Evolutionary conservation across 2,888 invertebrate genomes (phyloP).

Genomic region (Scaeva pyrastri): DNA sequence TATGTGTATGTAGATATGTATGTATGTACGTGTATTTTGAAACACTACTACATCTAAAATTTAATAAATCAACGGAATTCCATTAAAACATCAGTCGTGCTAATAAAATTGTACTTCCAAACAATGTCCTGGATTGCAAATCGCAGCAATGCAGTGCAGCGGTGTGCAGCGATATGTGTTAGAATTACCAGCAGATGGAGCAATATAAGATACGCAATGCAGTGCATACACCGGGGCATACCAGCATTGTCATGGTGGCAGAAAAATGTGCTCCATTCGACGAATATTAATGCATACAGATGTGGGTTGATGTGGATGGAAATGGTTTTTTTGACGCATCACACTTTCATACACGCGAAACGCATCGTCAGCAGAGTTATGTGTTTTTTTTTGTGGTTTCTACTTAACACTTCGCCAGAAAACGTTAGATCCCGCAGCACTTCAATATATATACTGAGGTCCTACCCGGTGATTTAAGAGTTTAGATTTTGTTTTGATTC

Average conservation of each 20-base stretch:
- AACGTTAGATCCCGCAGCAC: too few species aligned
- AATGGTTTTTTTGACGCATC: too few species aligned
- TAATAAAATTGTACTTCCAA: constrained; percentile 57
- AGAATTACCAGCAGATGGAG: constrained; percentile 3
- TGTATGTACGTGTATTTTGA: neutral
- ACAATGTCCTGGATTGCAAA: constrained; percentile 53
- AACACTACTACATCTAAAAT: constrained; percentile 31
- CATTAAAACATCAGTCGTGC: constrained; percentile 53
- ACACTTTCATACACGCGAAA: too few species aligned
- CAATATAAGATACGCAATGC: neutral
- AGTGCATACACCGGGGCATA: neutral
- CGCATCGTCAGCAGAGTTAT: too few species aligned
- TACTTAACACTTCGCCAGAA: too few species aligned
- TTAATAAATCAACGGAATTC: constrained; percentile 67
- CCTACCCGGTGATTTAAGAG: too few species aligned
- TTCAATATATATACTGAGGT: too few species aligned
- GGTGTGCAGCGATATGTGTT: constrained; percentile 39
- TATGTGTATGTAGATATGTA: neutral
- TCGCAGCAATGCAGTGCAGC: constrained; percentile 30
- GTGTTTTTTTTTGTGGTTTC: too few species aligned
- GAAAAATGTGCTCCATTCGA: constrained; percentile 38
- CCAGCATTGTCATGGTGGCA: constrained; percentile 1
- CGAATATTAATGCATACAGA: constrained; percentile 51
- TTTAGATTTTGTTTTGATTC: too few species aligned
- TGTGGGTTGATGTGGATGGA: neutral